These are phyloP conservation scores for Hemibagrus wyckioides DNA, from an alignment of 2,113 vertebrate genomes.

Conservation along the genomic window DNA sequence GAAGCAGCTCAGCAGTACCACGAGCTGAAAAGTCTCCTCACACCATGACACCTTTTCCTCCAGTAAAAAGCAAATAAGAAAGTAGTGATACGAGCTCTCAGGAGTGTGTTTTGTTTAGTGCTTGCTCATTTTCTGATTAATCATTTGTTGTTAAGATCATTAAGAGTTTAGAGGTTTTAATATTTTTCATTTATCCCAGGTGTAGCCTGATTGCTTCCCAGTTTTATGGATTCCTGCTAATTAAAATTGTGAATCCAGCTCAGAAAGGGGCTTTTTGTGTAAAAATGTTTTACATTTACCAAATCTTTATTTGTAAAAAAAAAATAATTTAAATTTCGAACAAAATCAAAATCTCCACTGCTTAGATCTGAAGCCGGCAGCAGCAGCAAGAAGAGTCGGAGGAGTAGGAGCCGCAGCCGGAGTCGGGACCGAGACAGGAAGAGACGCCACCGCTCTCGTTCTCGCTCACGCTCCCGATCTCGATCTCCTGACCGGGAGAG, in stretches of 20 bases:
- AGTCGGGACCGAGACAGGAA: slow-evolving; percentile 68
- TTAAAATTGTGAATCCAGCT: neutral
- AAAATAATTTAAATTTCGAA: neutral
- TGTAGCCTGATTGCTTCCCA: too few species aligned
- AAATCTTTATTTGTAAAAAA: neutral
- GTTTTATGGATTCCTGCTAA: neutral
- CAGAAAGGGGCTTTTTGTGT: neutral
- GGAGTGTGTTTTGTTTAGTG: too few species aligned
- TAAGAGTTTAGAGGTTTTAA: too few species aligned
- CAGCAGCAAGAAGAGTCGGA: slow-evolving; percentile 75
- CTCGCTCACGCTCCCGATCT: slow-evolving; percentile 83
- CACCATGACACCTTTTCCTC: too few species aligned
- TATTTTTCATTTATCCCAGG: too few species aligned
- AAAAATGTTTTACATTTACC: too few species aligned
- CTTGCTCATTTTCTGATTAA: too few species aligned
- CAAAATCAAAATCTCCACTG: neutral
- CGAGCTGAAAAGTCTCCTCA: too few species aligned
- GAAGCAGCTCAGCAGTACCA: too few species aligned
- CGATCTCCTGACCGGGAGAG: slow-evolving; percentile 78
- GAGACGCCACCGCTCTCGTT: slow-evolving; percentile 69
- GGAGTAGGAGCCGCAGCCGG: slow-evolving; percentile 77
- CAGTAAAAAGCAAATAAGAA: too few species aligned
- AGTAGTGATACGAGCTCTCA: too few species aligned
- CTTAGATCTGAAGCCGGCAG: slow-evolving; percentile 66
- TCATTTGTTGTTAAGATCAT: too few species aligned